Evolutionary conservation across 2,888 invertebrate genomes (phyloP).

Genomic region (Meiosimyza decipiens): DNA sequence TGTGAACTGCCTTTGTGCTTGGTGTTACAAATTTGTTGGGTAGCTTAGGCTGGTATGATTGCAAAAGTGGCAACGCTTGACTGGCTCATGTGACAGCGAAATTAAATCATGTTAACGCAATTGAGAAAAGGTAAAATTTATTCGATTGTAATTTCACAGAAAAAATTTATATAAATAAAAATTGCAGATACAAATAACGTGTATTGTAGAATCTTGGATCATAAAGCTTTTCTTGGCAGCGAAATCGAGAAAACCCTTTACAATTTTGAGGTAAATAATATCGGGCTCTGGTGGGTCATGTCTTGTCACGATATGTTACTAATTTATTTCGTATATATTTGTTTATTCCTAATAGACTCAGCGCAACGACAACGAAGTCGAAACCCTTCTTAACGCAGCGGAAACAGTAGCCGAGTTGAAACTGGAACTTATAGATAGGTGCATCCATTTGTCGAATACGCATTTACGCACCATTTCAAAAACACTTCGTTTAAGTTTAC

Average conservation of each 20-base stretch:
- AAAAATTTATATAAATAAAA: conserved; percentile 5
- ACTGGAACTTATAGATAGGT: conserved; percentile 77
- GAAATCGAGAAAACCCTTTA: conserved; percentile 85
- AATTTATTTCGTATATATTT: not conserved
- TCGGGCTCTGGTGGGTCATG: not conserved
- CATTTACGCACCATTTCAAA: conserved; percentile 47
- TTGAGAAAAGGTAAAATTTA: conserved; percentile 22
- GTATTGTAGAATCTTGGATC: conserved; percentile 88
- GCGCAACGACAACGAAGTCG: conserved; percentile 82
- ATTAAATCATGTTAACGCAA: conserved; percentile 23
- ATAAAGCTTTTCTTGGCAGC: conserved; percentile 85
- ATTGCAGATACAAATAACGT: conserved; percentile 82
- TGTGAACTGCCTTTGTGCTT: too few species aligned
- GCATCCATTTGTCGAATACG: conserved; percentile 70
- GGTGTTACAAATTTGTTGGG: too few species aligned
- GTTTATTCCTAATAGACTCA: conserved; percentile 59
- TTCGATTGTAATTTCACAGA: not conserved
- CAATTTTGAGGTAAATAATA: conserved; percentile 82
- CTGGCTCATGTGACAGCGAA: conserved; percentile 5
- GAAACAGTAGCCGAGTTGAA: conserved; percentile 83
- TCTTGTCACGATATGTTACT: too few species aligned
- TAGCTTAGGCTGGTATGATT: too few species aligned
- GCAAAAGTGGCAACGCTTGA: too few species aligned
- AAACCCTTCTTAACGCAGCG: conserved; percentile 79
- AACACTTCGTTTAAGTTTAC: conserved; percentile 49